Conservation (phyloP, 1,140 invertebrate species). For the Cephus cinctus region DNA sequence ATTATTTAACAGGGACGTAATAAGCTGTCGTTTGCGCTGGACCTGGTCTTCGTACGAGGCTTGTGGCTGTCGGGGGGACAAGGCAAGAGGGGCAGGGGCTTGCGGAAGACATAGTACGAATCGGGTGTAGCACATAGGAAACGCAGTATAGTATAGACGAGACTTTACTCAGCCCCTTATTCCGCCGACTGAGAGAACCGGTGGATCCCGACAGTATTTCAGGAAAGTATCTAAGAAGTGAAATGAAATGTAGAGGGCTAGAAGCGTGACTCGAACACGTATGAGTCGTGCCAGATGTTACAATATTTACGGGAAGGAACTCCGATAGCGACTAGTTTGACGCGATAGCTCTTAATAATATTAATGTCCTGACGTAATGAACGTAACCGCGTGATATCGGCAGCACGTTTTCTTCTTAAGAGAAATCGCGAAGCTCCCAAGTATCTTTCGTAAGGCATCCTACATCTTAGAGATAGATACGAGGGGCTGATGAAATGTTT, state of each 20-base stretch:
- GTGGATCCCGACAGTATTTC: slow-evolving; percentile 37
- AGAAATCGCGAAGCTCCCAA: too few species aligned
- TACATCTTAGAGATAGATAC: too few species aligned
- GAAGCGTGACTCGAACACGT: slow-evolving; percentile 43
- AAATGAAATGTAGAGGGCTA: slow-evolving; percentile 45
- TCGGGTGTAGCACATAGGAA: too few species aligned
- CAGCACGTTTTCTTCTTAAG: background rate
- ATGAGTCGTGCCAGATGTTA: slow-evolving; percentile 45
- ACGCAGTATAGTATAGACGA: too few species aligned
- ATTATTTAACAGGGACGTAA: slow-evolving; percentile 27
- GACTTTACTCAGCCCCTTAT: background rate
- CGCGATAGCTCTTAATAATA: slow-evolving; percentile 24
- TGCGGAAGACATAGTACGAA: too few species aligned
- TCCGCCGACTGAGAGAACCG: slow-evolving; percentile 12
- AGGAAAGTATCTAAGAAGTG: slow-evolving; percentile 41
- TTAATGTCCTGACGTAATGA: slow-evolving; percentile 11
- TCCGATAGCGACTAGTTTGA: slow-evolving; percentile 5
- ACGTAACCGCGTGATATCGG: background rate
- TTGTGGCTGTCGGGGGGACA: background rate
- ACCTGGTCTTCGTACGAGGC: slow-evolving; percentile 11
- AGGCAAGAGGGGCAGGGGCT: slow-evolving; percentile 3
- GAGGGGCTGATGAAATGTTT: too few species aligned
- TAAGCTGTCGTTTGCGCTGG: slow-evolving; percentile 22
- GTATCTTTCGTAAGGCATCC: too few species aligned
- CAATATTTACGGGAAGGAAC: slow-evolving; percentile 44